Evolutionary conservation across 2,888 invertebrate species (phyloP).

Genomic region (Phymatocera aterrima): DNA sequence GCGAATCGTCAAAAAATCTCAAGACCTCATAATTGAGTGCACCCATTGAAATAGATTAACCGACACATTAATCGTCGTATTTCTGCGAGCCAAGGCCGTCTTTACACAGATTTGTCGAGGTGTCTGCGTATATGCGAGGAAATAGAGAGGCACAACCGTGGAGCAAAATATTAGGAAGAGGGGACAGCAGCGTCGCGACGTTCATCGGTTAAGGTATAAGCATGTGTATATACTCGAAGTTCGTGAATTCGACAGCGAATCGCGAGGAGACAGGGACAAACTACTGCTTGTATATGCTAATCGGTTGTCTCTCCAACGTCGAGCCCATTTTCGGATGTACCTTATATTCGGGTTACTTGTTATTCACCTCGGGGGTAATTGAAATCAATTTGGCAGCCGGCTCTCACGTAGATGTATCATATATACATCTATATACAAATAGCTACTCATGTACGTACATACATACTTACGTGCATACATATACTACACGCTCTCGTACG

Average conservation of each 20-base stretch:
- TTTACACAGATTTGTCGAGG: no score
- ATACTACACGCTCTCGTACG: no score
- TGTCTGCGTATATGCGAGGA: no score
- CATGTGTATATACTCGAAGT: background rate
- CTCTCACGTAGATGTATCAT: background rate
- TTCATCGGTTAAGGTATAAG: background rate
- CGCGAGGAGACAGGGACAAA: constrained; percentile 36
- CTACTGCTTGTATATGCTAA: constrained; percentile 42
- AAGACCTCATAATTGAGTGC: no score
- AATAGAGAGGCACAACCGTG: no score
- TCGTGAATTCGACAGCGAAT: constrained; percentile 26
- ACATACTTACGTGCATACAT: no score
- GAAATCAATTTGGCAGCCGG: constrained; percentile 36
- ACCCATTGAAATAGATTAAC: no score
- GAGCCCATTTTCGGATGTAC: constrained; percentile 40
- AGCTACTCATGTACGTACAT: background rate
- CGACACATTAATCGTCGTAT: no score
- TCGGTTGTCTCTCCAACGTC: constrained; percentile 20
- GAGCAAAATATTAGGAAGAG: no score
- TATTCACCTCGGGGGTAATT: constrained; percentile 31
- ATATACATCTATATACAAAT: background rate
- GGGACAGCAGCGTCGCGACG: background rate
- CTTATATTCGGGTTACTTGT: constrained; percentile 32
- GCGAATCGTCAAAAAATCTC: no score
- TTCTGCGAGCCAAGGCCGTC: no score